Percentiles rank a stretch among this genome's conserved stretches.
Conservation (phyloP, 2,797 vertebrate genomes). For the Stomatorhinus walkeri region DNA sequence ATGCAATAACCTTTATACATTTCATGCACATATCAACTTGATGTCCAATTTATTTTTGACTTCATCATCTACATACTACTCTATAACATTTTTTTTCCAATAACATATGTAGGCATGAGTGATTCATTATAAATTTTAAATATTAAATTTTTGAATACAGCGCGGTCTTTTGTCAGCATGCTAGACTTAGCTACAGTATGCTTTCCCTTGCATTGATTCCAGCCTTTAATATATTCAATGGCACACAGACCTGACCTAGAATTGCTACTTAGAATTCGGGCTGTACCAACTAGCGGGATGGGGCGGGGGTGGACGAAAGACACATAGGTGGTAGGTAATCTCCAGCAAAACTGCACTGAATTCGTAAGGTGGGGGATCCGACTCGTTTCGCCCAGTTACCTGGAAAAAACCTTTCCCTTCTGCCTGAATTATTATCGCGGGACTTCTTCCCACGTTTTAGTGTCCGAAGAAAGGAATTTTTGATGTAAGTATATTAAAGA, state of each 20-base stretch:
- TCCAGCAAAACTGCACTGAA: slow-evolving; percentile 9
- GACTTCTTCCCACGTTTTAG: not conserved
- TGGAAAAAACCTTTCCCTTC: not conserved
- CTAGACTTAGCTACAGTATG: slow-evolving; percentile 18
- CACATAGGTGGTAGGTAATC: slow-evolving; percentile 4
- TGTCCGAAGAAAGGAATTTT: not conserved
- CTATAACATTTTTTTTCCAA: not conserved
- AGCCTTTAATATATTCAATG: slow-evolving; percentile 28
- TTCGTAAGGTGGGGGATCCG: not conserved
- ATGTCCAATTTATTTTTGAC: not conserved
- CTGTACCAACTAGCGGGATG: slow-evolving; percentile 13
- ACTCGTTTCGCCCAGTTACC: not conserved
- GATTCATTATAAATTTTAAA: not conserved
- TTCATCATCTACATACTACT: not conserved
- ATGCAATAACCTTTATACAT: slow-evolving; percentile 1
- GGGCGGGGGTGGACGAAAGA: slow-evolving; percentile 16
- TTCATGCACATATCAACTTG: not conserved
- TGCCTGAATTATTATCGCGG: not conserved
- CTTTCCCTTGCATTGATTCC: slow-evolving; percentile 26
- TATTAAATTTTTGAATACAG: not conserved
- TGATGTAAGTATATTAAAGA: not conserved
- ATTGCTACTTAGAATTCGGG: slow-evolving; percentile 26
- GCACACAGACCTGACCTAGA: slow-evolving; percentile 30
- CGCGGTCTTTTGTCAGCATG: slow-evolving; percentile 14
- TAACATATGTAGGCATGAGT: not conserved